A percentile compares a stretch with the other conserved stretches of the same genome.
Conservation (phyloP, 1,140 invertebrate species). For the Helicoverpa armigera region DNA sequence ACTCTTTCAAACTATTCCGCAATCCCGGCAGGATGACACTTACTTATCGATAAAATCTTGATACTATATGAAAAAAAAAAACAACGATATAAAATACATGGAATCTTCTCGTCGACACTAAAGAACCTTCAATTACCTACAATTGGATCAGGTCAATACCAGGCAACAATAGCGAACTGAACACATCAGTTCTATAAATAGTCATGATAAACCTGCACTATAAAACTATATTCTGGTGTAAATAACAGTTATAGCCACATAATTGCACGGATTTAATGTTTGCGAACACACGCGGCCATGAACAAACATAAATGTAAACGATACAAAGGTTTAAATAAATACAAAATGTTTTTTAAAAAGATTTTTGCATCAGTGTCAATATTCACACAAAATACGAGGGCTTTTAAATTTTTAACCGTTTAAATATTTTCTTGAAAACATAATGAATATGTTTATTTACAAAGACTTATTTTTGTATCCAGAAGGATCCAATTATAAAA, state of each 20-base stretch:
- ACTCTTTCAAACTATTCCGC: no score
- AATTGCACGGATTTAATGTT: slow-evolving; percentile 16
- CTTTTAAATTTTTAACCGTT: background rate
- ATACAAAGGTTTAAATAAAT: slow-evolving; percentile 30
- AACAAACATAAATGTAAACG: background rate
- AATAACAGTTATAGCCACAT: background rate
- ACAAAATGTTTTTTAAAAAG: background rate
- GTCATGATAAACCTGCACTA: background rate
- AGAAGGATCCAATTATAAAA: no score
- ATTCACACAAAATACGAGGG: background rate
- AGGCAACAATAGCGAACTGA: background rate
- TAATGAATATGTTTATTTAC: no score
- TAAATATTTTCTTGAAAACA: no score
- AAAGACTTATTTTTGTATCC: background rate
- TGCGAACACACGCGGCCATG: background rate
- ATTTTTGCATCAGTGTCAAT: slow-evolving; percentile 20
- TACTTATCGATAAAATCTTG: no score
- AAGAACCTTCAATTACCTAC: no score
- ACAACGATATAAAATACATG: no score
- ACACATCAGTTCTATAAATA: background rate
- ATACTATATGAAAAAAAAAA: no score
- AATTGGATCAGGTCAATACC: background rate
- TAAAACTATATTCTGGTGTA: background rate
- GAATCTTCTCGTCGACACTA: no score
- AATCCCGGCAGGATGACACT: no score